Percentiles rank a stretch among this genome's conserved stretches.
Evolutionary conservation across 2,113 vertebrate genomes (phyloP).

Genomic region (Oreotrochilus melanogaster): DNA sequence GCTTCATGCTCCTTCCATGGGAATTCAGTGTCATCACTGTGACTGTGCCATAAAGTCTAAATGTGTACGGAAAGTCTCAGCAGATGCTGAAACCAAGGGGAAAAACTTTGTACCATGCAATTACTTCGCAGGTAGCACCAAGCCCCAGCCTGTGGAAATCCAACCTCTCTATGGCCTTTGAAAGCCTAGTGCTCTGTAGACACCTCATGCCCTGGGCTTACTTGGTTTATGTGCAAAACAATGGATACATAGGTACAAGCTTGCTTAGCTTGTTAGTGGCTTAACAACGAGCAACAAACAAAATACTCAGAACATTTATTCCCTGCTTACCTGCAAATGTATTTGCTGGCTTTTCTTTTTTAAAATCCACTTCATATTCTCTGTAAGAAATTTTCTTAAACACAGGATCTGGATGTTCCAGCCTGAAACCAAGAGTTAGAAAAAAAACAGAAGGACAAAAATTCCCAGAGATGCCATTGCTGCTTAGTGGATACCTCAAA

Average conservation of each 20-base stretch:
- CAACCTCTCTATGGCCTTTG: not conserved
- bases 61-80: not conserved
- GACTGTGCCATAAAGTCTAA: not conserved
- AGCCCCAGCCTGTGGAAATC: not conserved
- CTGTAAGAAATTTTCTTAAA: conserved; percentile 94
- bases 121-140: not conserved
- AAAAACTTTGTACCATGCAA: not conserved
- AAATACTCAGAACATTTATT: not conserved
- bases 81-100: not conserved
- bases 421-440: conserved; percentile 50
- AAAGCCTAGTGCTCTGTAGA: not conserved
- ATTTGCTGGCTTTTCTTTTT: conserved; percentile 81
- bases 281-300: not conserved
- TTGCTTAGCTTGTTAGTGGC: not conserved
- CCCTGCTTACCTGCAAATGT: conserved; percentile 85
- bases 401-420: conserved; percentile 56
- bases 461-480: not conserved
- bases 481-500: not conserved
- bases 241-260: not conserved
- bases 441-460: not conserved
- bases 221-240: not conserved
- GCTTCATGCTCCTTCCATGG: not conserved
- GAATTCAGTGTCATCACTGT: not conserved
- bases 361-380: conserved; percentile 90
- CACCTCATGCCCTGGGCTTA: not conserved